A percentile compares a stretch with the other conserved stretches of the same genome.
phyloP scores from a whole-genome alignment of 2,888 invertebrate species.

The Spatulosminthurus flaviceps region DNA sequence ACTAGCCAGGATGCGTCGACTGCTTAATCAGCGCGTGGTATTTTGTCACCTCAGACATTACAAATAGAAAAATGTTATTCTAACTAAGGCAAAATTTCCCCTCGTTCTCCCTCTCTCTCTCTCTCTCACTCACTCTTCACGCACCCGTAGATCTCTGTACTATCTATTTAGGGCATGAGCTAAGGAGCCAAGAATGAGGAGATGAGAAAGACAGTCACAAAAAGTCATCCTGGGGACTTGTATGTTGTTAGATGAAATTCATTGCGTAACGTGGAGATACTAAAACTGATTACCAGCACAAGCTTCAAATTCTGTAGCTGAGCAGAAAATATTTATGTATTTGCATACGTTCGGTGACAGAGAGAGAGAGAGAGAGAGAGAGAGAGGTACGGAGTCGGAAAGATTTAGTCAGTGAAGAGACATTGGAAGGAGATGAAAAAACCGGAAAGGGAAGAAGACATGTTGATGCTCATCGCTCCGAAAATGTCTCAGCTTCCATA shows the following conservation, averaged over 20 bases:
- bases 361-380: conserved; percentile 1
- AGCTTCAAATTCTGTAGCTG: too few species aligned
- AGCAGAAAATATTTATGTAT: too few species aligned
- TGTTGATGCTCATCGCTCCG: conserved; percentile 32
- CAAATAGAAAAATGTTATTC: conserved; percentile 58
- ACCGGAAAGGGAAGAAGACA: conserved; percentile 42
- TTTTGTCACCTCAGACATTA: conserved; percentile 59
- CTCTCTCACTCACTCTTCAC: too few species aligned
- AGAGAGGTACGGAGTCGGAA: not conserved
- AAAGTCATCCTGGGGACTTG: not conserved
- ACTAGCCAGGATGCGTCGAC: conserved; percentile 45
- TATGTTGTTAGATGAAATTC: conserved; percentile 29
- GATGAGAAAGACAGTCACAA: conserved; percentile 45
- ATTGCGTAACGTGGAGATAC: not conserved
- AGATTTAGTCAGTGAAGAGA: conserved; percentile 16
- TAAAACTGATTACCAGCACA: too few species aligned
- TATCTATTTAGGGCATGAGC: not conserved
- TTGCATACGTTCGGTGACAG: not conserved
- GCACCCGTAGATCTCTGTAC: not conserved
- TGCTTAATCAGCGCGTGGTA: conserved; percentile 56
- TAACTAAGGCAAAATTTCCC: conserved; percentile 31
- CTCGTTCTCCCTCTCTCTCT: not conserved
- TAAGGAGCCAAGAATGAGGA: conserved; percentile 37
- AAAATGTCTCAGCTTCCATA: conserved; percentile 33
- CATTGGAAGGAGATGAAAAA: conserved; percentile 14